Conservation (phyloP, 2,888 invertebrate species). For the Colletes collaris region DNA sequence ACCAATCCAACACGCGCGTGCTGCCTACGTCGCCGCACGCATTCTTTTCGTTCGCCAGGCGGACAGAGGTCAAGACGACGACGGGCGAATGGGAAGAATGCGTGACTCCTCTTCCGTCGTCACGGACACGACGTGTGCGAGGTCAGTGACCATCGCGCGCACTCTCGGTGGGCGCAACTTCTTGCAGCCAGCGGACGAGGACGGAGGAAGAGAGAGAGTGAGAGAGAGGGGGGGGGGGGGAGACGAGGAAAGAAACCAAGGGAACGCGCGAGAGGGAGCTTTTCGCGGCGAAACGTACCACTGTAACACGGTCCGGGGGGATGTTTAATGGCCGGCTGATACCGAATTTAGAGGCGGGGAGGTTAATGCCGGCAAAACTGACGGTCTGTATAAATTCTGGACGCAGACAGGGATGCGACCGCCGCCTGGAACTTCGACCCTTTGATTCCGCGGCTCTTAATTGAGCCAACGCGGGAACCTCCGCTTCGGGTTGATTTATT, state of each 20-base stretch:
- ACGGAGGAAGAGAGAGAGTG: conserved; percentile 11
- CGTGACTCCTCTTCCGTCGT: conserved; percentile 71
- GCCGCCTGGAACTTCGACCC: conserved; percentile 40
- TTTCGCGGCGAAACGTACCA: conserved; percentile 35
- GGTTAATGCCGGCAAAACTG: conserved; percentile 18
- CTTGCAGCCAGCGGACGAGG: conserved; percentile 51
- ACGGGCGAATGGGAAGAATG: conserved; percentile 71
- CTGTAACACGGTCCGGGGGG: conserved; percentile 32
- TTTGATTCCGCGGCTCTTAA: conserved; percentile 50
- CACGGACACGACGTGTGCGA: conserved; percentile 75
- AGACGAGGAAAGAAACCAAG: conserved; percentile 9
- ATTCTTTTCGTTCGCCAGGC: conserved; percentile 63
- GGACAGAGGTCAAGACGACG: conserved; percentile 67
- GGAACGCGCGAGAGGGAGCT: background rate
- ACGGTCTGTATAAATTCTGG: conserved; percentile 43
- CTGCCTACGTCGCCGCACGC: conserved; percentile 40
- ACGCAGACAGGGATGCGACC: conserved; percentile 18
- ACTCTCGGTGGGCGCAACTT: conserved; percentile 67
- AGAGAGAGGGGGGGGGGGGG: conserved; percentile 30
- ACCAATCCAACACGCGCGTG: conserved; percentile 50
- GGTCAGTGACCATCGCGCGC: conserved; percentile 76
- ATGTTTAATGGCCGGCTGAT: conserved; percentile 63
- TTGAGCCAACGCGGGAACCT: conserved; percentile 33
- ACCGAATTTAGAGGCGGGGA: conserved; percentile 64
- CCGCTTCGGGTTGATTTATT: conserved; percentile 39